Conservation (phyloP, 2,888 invertebrate genomes). For the Brachynemurus nebulosus region DNA sequence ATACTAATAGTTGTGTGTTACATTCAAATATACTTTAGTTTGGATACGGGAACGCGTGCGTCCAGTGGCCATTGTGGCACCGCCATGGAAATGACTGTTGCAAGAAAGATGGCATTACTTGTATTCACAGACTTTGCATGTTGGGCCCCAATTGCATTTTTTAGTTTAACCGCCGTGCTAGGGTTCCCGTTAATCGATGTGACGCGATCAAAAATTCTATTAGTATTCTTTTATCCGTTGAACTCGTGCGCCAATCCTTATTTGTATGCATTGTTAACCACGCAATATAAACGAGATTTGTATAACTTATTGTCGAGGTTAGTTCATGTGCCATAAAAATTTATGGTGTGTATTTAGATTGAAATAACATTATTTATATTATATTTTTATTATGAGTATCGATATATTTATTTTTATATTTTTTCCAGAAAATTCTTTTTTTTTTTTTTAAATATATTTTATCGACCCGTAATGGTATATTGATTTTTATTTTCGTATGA, state of each 20-base stretch:
- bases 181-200: slow-evolving; percentile 75
- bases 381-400: background rate
- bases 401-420: background rate
- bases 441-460: background rate
- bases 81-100: slow-evolving; percentile 55
- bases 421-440: background rate
- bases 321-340: too few relatives aligned
- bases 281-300: slow-evolving; percentile 70
- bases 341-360: too few relatives aligned
- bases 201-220: slow-evolving; percentile 61
- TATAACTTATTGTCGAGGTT: slow-evolving; percentile 51
- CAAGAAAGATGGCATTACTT: slow-evolving; percentile 82
- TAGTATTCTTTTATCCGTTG: slow-evolving; percentile 83
- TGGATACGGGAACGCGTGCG: slow-evolving; percentile 54
- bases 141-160: slow-evolving; percentile 81
- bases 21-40: slow-evolving; percentile 69
- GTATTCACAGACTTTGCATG: slow-evolving; percentile 73
- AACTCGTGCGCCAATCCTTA: slow-evolving; percentile 90
- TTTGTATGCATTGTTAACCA: slow-evolving; percentile 78
- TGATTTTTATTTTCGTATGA: too few relatives aligned
- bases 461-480: too few relatives aligned
- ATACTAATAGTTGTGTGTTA: slow-evolving; percentile 73
- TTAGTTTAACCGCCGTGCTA: slow-evolving; percentile 72
- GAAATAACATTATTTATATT: too few relatives aligned
- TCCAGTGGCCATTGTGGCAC: slow-evolving; percentile 19